Base-by-base conservation (phyloP, 2,888 invertebrate genomes). In the Mythimna impura region DNA sequence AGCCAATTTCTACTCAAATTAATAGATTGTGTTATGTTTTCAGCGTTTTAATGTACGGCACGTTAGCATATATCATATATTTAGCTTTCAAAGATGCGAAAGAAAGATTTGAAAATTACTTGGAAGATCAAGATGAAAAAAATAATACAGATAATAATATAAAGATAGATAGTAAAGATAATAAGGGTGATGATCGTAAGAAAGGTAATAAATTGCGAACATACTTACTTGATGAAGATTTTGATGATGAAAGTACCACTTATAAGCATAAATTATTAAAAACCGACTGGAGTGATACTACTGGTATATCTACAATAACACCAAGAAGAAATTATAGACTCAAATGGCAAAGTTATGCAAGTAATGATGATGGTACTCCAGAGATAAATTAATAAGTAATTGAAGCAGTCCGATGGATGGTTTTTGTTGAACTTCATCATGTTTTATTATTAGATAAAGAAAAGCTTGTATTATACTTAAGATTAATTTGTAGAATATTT, bases 41-140 rank as follows among this genome's bases (percentile, higher is more conserved):
- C 70, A 80, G 78, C 36, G 20, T 80, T 30, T 0, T 70, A 0
- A 3, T 75, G 1, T 66, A 66, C 52, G 69, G 63, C 5, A 22
- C 47, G 6, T 17, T 66, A 40, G 69, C 58, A 14, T 80, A 80
- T 22, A n/a, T 64, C 12, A 36, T 74, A 55, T 80, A 80, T 61
- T 66, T 75, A 40, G 22, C 57, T 17, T 43, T 66, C 3, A 58
- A 17, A 66, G 66, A 64, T 5, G 66, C 1, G 10, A 63, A 54
- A 60, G 30, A 5, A 22, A 64, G 0, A 47, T 17, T 66, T 17
- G 50, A 63, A 8, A 4, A 36, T 3, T 61, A 25, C 12, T 3
- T 54, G 9, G 7, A 22, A 36, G 60, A 58, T 20, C 20, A 20
- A 57, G 14, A 25, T 30, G 10, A 10, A n/a, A 36, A 36, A 25